Conservation (phyloP, 2,797 vertebrate species). For the Tolypeutes matacus region DNA sequence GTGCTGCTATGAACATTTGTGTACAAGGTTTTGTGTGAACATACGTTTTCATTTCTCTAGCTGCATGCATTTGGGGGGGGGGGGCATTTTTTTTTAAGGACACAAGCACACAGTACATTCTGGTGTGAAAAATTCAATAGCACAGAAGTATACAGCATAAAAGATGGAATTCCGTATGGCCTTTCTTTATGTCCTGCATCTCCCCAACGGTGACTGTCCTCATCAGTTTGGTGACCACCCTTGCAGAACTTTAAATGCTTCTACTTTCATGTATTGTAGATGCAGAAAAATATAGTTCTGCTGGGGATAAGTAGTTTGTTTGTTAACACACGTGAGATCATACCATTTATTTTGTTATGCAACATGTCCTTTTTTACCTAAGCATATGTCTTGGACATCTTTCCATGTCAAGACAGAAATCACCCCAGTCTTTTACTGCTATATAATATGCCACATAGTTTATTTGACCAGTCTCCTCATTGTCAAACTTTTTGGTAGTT, state of each 20-base stretch:
- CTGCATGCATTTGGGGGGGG: no score
- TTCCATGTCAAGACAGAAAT: neutral
- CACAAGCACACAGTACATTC: no score
- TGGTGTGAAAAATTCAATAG: neutral
- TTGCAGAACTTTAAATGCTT: neutral
- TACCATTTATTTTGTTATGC: neutral
- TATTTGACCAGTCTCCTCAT: neutral
- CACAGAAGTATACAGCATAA: neutral
- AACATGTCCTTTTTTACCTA: neutral
- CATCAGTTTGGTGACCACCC: no score
- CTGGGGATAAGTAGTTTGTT: neutral
- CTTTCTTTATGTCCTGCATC: neutral
- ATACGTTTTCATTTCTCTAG: no score
- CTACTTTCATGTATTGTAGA: neutral
- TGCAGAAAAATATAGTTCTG: neutral
- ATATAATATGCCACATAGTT: neutral
- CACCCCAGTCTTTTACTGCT: neutral
- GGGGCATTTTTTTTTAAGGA: neutral
- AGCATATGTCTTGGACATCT: neutral
- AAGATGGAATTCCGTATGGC: neutral
- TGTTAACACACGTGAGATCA: neutral
- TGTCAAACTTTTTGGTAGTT: neutral
- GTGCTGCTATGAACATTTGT: no score
- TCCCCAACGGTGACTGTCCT: no score
- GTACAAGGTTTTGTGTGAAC: no score